Base-by-base conservation (phyloP, 2,888 invertebrate genomes). In the Hirtodrosophila histrioides region DNA sequence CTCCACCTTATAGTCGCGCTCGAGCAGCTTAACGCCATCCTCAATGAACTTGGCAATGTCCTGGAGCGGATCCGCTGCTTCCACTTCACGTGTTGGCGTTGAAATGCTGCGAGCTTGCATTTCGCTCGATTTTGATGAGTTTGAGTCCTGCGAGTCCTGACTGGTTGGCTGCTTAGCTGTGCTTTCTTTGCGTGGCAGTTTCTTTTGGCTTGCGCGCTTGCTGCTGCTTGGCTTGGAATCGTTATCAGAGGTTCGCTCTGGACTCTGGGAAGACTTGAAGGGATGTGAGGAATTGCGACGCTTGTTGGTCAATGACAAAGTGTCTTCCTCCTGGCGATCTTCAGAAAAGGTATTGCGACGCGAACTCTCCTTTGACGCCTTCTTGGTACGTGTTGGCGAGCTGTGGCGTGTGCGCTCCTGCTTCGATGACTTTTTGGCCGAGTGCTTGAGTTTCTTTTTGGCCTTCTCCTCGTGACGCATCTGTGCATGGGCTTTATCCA, bases 11-110 rank as follows among this genome's bases (percentile, higher is more conserved):
- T 90, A 90, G 31, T 86, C 88, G 2, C 88, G 86, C 46, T 91
- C 91, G 2, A 91, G 74, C 8, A 91, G 71, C 75, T 90, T 91
- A 1, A 90, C 91, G 31, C 90, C 90, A 45, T 89, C 90, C 54
- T 89, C 90, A 4, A 91, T 90, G 56, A 91, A 91, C 43, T 91
- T 90, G 46, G 88, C 91, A 48, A 91, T 91, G 53, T 91, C 91
- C 37, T 88, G 88, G 2, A 91, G 75, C 0, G 90, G 89, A 74
- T 91, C 89, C 1, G 86, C 77, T 3, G 77, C 72, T 39, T 90
- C 89, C 17, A 78, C 75, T 0, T 75, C 76, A 0, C 17, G 2
- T 17, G 51, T 27, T 3, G 74, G 46, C 8, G 71, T 63, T 5
- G 65, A 11, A 35, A 49, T 10, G 36, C 41, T 56, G n/a, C 56